Conservation (phyloP, 2,797 vertebrate genomes). For the Helostoma temminkii region DNA sequence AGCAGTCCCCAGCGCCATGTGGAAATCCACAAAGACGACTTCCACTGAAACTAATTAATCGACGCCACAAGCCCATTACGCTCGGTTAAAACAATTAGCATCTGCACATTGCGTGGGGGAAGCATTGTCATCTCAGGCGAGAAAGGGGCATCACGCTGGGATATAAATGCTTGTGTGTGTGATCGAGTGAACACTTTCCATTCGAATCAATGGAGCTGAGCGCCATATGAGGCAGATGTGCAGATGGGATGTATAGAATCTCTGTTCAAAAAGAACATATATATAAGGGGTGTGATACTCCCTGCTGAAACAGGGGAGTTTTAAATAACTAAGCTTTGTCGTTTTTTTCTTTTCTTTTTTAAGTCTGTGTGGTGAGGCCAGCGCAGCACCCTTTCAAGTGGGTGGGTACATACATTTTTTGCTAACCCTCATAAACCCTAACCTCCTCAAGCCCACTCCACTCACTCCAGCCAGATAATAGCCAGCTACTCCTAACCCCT, state of each 20-base stretch:
- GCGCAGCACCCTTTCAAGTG: slow-evolving; percentile 19
- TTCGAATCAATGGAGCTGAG: slow-evolving; percentile 63
- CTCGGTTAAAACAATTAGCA: slow-evolving; percentile 85
- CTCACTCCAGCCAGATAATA: slow-evolving; percentile 73
- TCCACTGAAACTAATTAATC: slow-evolving; percentile 83
- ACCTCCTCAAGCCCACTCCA: slow-evolving; percentile 52
- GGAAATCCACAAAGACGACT: slow-evolving; percentile 80
- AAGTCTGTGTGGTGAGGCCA: slow-evolving; percentile 14
- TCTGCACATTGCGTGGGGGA: slow-evolving; percentile 75
- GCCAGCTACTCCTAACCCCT: slow-evolving; percentile 66
- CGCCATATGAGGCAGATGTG: slow-evolving; percentile 68
- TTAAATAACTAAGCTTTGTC: slow-evolving; percentile 35
- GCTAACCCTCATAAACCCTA: slow-evolving; percentile 45
- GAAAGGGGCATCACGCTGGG: slow-evolving; percentile 72
- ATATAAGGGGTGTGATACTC: neutral
- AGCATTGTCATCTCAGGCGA: slow-evolving; percentile 71
- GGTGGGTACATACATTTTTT: slow-evolving; percentile 32
- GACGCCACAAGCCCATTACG: slow-evolving; percentile 82
- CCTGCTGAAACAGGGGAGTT: slow-evolving; percentile 12
- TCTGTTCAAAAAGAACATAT: neutral
- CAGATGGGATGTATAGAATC: slow-evolving; percentile 51
- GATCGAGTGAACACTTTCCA: slow-evolving; percentile 46
- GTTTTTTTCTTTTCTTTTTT: slow-evolving; percentile 10
- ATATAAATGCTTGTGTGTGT: slow-evolving; percentile 71
- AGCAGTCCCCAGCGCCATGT: slow-evolving; percentile 74